phyloP scores from a whole-genome alignment of 2,113 vertebrate species.

The Fulmarus glacialis region DNA sequence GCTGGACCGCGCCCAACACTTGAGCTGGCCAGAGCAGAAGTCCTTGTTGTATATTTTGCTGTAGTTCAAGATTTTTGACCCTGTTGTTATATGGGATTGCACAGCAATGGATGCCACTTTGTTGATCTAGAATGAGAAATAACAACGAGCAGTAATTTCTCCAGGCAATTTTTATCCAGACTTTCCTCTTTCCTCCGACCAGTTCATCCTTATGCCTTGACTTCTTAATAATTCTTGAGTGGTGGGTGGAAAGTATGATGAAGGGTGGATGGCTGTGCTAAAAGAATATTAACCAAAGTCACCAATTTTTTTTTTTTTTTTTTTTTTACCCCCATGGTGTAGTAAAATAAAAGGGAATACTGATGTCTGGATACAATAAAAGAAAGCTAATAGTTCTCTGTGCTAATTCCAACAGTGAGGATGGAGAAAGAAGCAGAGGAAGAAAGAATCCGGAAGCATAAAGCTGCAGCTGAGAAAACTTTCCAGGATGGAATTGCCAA shows the following conservation, averaged over 20 bases:
- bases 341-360: not conserved
- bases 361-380: not conserved
- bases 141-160: not conserved
- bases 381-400: not conserved
- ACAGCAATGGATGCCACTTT: not conserved
- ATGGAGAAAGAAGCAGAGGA: conserved; percentile 94
- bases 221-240: not conserved
- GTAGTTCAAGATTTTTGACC: not conserved
- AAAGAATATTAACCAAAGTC: not conserved
- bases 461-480: conserved; percentile 86
- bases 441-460: conserved; percentile 88
- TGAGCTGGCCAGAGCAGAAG: not conserved
- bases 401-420: conserved; percentile 78
- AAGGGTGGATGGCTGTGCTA: not conserved
- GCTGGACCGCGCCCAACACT: accelerated
- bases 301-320: not conserved
- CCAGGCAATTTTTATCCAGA: not conserved
- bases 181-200: not conserved
- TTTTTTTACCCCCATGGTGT: not conserved
- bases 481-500: conserved; percentile 95
- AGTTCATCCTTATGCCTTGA: not conserved
- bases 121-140: not conserved
- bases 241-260: not conserved
- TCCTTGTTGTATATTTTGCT: not conserved
- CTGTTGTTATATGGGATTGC: not conserved